These are phyloP conservation scores for Amphimedon queenslandica DNA, from an alignment of 37 sponge, comb jelly and placozoan genomes.

Conservation along the genomic window DNA sequence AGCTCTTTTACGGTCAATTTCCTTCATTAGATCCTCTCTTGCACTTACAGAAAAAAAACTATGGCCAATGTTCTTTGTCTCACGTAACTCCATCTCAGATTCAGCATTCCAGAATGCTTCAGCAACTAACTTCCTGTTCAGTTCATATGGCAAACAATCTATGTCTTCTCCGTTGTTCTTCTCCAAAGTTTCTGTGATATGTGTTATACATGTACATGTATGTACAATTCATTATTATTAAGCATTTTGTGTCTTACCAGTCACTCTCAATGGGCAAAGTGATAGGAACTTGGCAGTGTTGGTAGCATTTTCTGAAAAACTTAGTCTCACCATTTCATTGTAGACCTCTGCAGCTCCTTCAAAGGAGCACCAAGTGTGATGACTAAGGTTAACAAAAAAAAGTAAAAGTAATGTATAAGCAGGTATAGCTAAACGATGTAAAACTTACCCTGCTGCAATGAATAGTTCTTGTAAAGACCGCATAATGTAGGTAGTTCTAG, in stretches of 20 bases:
- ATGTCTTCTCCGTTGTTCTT: neutral
- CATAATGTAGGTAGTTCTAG: too few relatives aligned
- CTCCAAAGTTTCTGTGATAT: neutral
- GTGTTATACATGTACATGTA: neutral
- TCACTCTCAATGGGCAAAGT: neutral
- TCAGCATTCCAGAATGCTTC: conserved; percentile 13
- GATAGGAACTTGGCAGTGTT: neutral
- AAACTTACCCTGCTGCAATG: too few relatives aligned
- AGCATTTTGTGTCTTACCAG: neutral
- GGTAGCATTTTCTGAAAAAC: neutral
- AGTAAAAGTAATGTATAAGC: too few relatives aligned
- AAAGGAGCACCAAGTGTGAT: conserved; percentile 3
- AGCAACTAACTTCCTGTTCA: neutral
- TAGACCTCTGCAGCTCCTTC: conserved; percentile 11
- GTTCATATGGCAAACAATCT: neutral
- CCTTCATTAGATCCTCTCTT: conserved; percentile 6
- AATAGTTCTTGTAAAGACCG: too few relatives aligned
- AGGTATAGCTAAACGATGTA: too few relatives aligned
- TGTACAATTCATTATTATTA: too few relatives aligned
- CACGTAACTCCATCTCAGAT: neutral
- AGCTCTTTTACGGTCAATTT: neutral
- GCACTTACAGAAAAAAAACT: neutral
- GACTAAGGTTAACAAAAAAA: too few relatives aligned
- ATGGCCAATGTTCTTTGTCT: neutral
- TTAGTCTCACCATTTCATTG: conserved; percentile 3